Evolutionary conservation across 1,140 invertebrate genomes (phyloP).

Genomic region (Sarcophaga bullata): DNA sequence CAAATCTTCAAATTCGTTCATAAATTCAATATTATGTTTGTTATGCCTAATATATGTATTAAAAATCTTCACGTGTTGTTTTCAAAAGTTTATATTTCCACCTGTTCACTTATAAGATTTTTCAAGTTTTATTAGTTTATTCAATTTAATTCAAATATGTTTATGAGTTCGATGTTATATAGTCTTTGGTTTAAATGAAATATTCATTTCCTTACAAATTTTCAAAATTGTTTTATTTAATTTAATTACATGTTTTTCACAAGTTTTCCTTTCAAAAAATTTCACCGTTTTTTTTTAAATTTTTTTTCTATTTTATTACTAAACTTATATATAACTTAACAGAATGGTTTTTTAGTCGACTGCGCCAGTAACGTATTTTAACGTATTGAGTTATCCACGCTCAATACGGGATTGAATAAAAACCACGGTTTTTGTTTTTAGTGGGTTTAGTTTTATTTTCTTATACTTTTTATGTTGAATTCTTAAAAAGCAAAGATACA

Average conservation of each 20-base stretch:
- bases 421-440: too few relatives aligned
- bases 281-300: background rate
- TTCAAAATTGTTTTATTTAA: constrained; percentile 5
- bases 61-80: too few relatives aligned
- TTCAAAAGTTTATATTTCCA: too few relatives aligned
- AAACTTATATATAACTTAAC: background rate
- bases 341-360: background rate
- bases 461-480: too few relatives aligned
- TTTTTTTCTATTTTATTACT: constrained; percentile 3
- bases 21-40: background rate
- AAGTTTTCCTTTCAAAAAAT: background rate
- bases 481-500: too few relatives aligned
- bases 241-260: background rate
- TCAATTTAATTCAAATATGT: background rate
- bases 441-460: too few relatives aligned
- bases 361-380: constrained; percentile 11
- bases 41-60: too few relatives aligned
- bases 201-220: background rate
- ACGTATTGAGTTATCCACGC: too few relatives aligned
- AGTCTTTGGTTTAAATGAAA: background rate
- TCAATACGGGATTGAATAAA: too few relatives aligned
- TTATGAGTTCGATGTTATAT: background rate
- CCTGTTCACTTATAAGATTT: background rate
- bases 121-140: background rate
- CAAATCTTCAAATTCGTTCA: background rate